Evolutionary conservation across 2,113 vertebrate species (phyloP).

Genomic region (Taxidea taxus): DNA sequence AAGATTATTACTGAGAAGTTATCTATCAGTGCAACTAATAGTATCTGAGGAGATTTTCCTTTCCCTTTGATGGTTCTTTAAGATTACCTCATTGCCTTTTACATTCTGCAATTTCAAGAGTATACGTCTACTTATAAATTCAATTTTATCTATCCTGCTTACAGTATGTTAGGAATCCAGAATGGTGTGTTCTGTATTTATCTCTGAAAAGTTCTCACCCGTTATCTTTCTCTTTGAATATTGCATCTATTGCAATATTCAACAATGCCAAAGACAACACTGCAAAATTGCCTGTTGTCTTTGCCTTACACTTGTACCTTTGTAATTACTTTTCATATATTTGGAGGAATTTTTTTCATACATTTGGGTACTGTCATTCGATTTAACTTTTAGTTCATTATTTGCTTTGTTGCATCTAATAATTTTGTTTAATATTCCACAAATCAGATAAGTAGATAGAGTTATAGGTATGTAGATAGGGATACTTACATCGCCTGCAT

Average conservation of each 20-base stretch:
- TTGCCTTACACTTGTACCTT: background rate
- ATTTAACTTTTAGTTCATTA: background rate
- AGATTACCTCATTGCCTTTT: background rate
- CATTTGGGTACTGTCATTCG: background rate
- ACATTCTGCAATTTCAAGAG: background rate
- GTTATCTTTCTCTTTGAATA: background rate
- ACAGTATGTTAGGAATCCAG: background rate
- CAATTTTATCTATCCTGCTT: background rate
- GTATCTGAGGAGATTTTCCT: background rate
- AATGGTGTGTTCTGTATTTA: background rate
- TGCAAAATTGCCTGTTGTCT: background rate
- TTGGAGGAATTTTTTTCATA: background rate
- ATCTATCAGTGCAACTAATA: background rate
- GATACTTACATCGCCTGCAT: background rate
- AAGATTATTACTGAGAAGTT: background rate
- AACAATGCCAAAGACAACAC: background rate
- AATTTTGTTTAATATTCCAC: background rate
- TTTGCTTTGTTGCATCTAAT: background rate
- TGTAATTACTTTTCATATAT: background rate
- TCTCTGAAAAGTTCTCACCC: background rate
- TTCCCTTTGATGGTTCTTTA: background rate
- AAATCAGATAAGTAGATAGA: background rate
- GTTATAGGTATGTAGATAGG: background rate
- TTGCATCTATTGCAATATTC: background rate
- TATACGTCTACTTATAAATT: background rate